Evolutionary conservation across 2,888 invertebrate genomes (phyloP), one percentile per base, ranked within the genome.

Genomic region (Abrostola tripartita): DNA sequence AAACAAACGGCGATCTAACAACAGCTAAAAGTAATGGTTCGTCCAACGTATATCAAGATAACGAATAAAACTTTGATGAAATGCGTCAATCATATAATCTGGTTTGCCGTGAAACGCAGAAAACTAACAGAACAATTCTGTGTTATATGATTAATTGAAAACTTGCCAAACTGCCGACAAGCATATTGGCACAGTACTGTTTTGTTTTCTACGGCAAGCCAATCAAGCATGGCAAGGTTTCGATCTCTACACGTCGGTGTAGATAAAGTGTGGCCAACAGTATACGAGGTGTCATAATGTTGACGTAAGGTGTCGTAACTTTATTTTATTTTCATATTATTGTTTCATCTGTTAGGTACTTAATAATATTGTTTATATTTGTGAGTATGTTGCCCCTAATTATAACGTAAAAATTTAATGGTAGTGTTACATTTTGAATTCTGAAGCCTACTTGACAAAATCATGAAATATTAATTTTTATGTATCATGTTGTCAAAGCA

Each of bases 31-130:
- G 24, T 24, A 14, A 9, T 9, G 44, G 10, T 44, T 5, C 14
- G 14, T 47, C 44, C 14, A 47, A 47, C 8, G 4, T 44, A 42
- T 9, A 11, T 12, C 12, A 6, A 5, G 14, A 35, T 38, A 14
- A 24, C 38, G 47, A 12, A 10, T 12, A 40, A 62, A 70, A 68
- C 74, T 68, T 51, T 8, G 50, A 55, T 55, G 35, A 49, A 56
- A 53, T 56, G 60, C 56, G 56, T 75, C 71, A 72, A 71, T 71
- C 71, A 54, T 65, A 71, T 53, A 75, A 60, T 37, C 59, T 42
- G 59, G 56, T 53, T 52, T 71, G 60, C 40, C 60, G 75, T 71
- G 47, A 57, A 61, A 60, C 51, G 35, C 14, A 5, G 52, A 40
- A 49, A 49, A n/a, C 47, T 52, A 47, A 64, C 70, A 58, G 70